phyloP scores from a whole-genome alignment of 2,113 vertebrate genomes.

The Zonotrichia leucophrys region DNA sequence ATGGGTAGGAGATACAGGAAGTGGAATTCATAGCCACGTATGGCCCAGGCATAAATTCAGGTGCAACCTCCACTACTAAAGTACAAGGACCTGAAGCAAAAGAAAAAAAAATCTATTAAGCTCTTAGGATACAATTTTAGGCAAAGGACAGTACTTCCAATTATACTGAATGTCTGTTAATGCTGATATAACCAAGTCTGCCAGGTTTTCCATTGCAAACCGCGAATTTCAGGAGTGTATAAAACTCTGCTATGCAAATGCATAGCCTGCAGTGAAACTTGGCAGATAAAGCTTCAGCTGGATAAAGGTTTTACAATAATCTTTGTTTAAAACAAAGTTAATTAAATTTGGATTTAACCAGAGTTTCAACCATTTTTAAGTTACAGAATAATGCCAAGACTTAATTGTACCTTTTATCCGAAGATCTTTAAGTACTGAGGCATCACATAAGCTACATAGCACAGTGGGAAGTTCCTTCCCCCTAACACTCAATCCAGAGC shows the following conservation, averaged over 20 bases:
- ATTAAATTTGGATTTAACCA: slow-evolving; percentile 23
- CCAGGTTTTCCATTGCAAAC: background rate
- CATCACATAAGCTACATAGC: rapidly evolving
- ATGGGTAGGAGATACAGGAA: background rate
- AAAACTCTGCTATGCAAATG: background rate
- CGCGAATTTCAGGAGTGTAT: background rate
- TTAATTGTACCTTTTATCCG: background rate
- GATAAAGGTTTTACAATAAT: slow-evolving; percentile 54
- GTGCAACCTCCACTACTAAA: background rate
- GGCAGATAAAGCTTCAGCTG: background rate
- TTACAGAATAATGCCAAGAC: background rate
- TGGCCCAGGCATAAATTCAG: background rate
- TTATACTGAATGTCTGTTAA: background rate
- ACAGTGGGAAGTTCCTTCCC: rapidly evolving
- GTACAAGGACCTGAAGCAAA: background rate
- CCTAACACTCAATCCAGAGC: background rate
- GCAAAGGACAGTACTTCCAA: background rate
- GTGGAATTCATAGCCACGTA: background rate
- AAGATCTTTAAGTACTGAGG: background rate
- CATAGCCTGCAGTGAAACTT: background rate
- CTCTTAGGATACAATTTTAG: background rate
- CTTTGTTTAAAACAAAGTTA: slow-evolving; percentile 71
- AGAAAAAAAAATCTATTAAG: background rate
- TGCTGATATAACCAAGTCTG: background rate
- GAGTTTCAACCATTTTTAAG: background rate